These are phyloP conservation scores for Tenualosa ilisha DNA, from an alignment of 2,797 vertebrate species.

Conservation along the genomic window DNA sequence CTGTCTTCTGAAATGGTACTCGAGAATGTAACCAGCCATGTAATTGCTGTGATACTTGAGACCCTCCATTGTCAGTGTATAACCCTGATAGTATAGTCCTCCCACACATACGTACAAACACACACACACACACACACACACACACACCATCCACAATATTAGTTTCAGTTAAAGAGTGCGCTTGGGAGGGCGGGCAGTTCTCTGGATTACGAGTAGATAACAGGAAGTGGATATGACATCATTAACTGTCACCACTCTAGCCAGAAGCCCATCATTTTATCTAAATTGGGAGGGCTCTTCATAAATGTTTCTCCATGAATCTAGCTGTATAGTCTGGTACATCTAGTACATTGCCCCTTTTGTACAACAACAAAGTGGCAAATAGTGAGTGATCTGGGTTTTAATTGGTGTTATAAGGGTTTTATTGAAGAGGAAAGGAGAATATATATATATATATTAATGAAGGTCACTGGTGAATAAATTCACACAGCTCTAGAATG, in stretches of 20 bases:
- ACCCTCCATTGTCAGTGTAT: constrained; percentile 14
- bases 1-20: constrained; percentile 4
- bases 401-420: too few species aligned
- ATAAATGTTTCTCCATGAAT: too few species aligned
- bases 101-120: constrained; percentile 3
- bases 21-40: constrained; percentile 36
- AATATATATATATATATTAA: too few species aligned
- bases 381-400: neutral
- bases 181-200: neutral
- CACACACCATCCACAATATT: neutral
- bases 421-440: too few species aligned
- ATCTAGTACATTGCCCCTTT: neutral
- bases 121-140: neutral
- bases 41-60: constrained; percentile 44
- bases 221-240: constrained; percentile 13
- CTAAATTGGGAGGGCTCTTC: neutral
- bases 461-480: too few species aligned
- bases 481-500: too few species aligned
- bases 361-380: neutral
- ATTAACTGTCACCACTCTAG: neutral
- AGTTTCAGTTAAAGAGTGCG: neutral
- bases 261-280: neutral
- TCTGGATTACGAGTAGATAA: neutral
- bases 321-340: too few species aligned
- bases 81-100: constrained; percentile 18